Conservation (phyloP, 1,140 invertebrate genomes). For the Eupristina koningsbergeri region DNA sequence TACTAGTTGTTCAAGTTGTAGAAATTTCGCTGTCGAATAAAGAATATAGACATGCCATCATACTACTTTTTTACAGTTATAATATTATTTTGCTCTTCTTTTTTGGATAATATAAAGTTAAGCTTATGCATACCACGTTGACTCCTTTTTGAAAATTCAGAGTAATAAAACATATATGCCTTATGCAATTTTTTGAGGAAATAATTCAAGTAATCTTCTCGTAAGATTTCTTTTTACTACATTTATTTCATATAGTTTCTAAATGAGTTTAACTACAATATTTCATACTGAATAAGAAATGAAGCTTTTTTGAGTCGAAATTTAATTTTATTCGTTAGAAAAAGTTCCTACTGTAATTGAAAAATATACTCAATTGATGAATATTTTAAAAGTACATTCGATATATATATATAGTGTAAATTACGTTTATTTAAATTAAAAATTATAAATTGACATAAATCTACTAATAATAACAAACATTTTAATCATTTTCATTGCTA, state of each 20-base stretch:
- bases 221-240: neutral
- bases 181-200: neutral
- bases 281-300: neutral
- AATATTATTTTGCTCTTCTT: neutral
- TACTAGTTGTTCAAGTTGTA: neutral
- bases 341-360: no score
- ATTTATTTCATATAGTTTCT: neutral
- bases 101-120: neutral
- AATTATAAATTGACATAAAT: no score
- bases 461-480: no score
- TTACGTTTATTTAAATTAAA: no score
- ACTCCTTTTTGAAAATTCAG: constrained; percentile 23
- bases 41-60: constrained; percentile 17
- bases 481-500: no score
- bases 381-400: no score
- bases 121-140: constrained; percentile 21
- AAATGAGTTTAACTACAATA: neutral
- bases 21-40: constrained; percentile 38
- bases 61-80: constrained; percentile 16
- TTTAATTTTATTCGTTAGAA: no score
- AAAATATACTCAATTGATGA: no score
- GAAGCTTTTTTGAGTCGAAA: neutral
- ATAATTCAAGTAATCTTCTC: neutral
- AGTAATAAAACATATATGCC: no score
- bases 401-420: no score